These are phyloP conservation scores for Pocillopora damicornis DNA, from an alignment of 64 coral and sea anemone species.

Conservation along the genomic window DNA sequence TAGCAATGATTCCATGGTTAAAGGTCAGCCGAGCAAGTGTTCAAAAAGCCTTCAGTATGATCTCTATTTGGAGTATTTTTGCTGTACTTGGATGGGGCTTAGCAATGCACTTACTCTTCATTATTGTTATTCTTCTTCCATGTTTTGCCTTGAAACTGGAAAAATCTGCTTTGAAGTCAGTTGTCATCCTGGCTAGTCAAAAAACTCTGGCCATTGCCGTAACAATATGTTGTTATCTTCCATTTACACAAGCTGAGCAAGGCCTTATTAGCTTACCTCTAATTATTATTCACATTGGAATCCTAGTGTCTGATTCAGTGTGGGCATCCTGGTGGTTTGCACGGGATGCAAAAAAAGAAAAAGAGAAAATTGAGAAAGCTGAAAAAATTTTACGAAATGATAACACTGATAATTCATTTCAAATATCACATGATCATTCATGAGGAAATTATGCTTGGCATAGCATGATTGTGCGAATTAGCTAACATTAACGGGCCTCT, in stretches of 20 bases:
- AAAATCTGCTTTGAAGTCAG: slow-evolving; percentile 48
- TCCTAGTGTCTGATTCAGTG: slow-evolving; percentile 77
- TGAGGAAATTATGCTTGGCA: no score
- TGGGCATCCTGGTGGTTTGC: slow-evolving; percentile 65
- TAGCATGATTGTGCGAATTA: no score
- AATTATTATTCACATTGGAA: slow-evolving; percentile 73
- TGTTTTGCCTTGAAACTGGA: slow-evolving; percentile 61
- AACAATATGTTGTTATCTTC: slow-evolving; percentile 71
- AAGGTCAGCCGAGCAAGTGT: slow-evolving; percentile 90
- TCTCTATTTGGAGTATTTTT: slow-evolving; percentile 72
- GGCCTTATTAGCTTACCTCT: slow-evolving; percentile 77
- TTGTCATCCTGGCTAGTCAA: slow-evolving; percentile 86
- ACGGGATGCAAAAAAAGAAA: slow-evolving; percentile 32
- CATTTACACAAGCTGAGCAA: slow-evolving; percentile 64
- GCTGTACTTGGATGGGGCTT: slow-evolving; percentile 68
- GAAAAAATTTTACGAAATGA: no score
- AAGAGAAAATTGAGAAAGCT: neutral
- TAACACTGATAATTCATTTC: no score
- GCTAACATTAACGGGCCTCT: no score
- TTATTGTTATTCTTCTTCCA: slow-evolving; percentile 48
- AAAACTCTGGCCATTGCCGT: slow-evolving; percentile 82
- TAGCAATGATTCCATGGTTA: slow-evolving; percentile 96
- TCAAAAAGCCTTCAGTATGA: slow-evolving; percentile 48
- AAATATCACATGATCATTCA: no score
- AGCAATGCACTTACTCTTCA: slow-evolving; percentile 55